phyloP scores from a whole-genome alignment of 1,140 invertebrate genomes.

The Apis cerana region DNA sequence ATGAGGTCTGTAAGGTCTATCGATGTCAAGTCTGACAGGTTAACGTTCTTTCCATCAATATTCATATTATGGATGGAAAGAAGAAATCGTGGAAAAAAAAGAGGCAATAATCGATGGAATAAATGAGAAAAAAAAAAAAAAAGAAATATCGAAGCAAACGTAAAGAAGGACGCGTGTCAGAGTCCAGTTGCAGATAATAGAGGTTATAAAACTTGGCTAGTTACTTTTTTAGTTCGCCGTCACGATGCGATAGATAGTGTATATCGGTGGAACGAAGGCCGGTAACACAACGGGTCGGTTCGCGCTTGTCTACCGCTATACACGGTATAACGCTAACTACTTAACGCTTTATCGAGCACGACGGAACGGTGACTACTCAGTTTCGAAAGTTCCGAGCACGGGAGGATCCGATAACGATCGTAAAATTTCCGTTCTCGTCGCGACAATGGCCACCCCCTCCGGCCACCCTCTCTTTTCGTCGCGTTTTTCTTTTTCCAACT shows the following conservation, averaged over 20 bases:
- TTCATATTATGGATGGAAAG: background rate
- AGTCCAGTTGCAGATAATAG: background rate
- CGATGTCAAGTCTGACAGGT: background rate
- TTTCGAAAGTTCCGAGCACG: slow-evolving; percentile 52
- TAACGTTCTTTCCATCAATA: background rate
- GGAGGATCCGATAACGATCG: slow-evolving; percentile 61
- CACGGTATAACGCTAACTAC: background rate
- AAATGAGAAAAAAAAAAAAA: too few relatives aligned
- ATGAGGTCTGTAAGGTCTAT: background rate
- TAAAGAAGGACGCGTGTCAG: background rate
- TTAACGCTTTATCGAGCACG: slow-evolving; percentile 46
- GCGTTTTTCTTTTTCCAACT: background rate
- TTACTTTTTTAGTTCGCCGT: background rate
- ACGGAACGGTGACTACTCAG: slow-evolving; percentile 39
- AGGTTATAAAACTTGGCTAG: background rate
- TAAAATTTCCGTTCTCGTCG: slow-evolving; percentile 61
- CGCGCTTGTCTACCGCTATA: background rate
- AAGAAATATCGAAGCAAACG: too few relatives aligned
- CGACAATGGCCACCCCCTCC: slow-evolving; percentile 56
- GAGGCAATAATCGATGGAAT: background rate
- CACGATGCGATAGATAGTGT: slow-evolving; percentile 4
- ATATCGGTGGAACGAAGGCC: slow-evolving; percentile 2
- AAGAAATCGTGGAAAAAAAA: background rate
- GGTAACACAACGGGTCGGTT: too few relatives aligned
- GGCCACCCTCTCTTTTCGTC: background rate